Evolutionary conservation across 1,140 invertebrate genomes (phyloP), one percentile per base, ranked within the genome.

Genomic region (Gerris buenoi): DNA sequence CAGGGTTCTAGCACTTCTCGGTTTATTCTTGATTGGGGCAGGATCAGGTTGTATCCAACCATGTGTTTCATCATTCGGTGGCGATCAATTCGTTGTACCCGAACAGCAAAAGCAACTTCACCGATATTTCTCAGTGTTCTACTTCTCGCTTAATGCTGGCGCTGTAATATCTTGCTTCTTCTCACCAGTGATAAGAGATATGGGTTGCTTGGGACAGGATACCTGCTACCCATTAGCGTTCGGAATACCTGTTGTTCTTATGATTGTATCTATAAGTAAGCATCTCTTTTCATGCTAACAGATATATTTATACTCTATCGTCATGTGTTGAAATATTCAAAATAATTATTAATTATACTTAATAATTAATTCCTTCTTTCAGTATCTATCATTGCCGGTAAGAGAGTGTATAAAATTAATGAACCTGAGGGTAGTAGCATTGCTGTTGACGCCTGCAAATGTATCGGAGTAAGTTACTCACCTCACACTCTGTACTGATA

Each of bases 21-120:
- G 92, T 0, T 77, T 96, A 66, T 71, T 86, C 0, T 77, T 95
- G 18, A 93, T 97, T 70, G 92, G 92, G 1, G 66, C 95, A 15
- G 93, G 94, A 0, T 94, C 93, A 0, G 97, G 95, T 10, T 93
- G 96, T 1, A 98, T 99, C 73, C 99, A 99, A 75, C 95, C 97
- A 0, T 98, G 95, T 75, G 95, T 98, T 0, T 86, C 92, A 0
- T 90, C 96, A 0, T 98, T 99, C 77, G 97, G 97, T 23, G 97
- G 93, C 0, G 96, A 99, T 78, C 97, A 99, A 79, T 96, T 95
- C 76, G 79, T 83, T 68, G 70, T 91, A 46, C 91, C 91, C 0
- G 84, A 87, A 73, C 90, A 89, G 78, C 85, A 84, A 72, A 77
- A 77, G 68, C 85, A 93, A 73, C 77, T 95, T 57, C 82, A 84